Evolutionary conservation across 2,888 invertebrate species (phyloP).

Genomic region (Acanthopleura granulata): DNA sequence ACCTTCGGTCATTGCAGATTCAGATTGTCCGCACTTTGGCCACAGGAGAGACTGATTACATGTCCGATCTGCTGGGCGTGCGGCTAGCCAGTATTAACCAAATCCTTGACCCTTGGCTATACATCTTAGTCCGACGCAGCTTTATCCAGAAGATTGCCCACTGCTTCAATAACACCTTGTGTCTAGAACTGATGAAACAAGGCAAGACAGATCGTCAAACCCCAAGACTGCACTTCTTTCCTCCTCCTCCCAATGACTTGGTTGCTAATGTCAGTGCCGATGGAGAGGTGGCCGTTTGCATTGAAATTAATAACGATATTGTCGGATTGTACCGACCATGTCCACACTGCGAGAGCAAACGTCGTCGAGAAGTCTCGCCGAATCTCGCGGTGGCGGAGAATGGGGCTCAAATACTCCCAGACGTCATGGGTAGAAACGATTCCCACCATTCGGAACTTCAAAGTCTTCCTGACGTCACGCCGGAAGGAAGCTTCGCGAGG

Average conservation of each 20-base stretch:
- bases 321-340: background rate
- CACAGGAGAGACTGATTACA: slow-evolving; percentile 33
- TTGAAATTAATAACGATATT: background rate
- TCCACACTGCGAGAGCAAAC: background rate
- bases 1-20: slow-evolving; percentile 22
- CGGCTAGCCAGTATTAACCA: slow-evolving; percentile 54
- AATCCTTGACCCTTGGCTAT: slow-evolving; percentile 58
- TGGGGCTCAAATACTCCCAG: background rate
- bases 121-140: slow-evolving; percentile 51
- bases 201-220: background rate
- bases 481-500: background rate
- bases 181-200: no score
- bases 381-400: background rate
- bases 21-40: slow-evolving; percentile 41
- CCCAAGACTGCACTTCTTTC: background rate
- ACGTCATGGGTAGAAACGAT: background rate
- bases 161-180: background rate
- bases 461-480: slow-evolving; percentile 1
- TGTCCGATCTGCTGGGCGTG: slow-evolving; percentile 46
- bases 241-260: background rate
- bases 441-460: background rate
- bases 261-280: background rate
- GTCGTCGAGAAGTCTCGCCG: background rate
- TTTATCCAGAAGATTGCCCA: background rate
- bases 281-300: background rate